phyloP scores from a whole-genome alignment of 2,113 vertebrate genomes.

The Onychostruthus taczanowskii region DNA sequence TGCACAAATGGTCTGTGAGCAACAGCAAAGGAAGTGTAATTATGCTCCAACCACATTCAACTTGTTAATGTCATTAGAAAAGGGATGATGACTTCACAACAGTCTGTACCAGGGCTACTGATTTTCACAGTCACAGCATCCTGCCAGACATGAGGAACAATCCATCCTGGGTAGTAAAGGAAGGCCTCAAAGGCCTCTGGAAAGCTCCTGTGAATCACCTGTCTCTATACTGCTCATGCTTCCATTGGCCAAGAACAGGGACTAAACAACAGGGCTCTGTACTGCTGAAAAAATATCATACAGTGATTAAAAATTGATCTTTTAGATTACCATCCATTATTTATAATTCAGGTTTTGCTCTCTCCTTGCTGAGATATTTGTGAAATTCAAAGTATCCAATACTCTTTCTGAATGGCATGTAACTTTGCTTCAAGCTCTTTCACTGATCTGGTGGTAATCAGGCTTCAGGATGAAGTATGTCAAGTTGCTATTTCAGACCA shows the following conservation, averaged over 20 bases:
- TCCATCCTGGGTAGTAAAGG: not conserved
- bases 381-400: not conserved
- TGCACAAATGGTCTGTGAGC: not conserved
- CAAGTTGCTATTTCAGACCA: not conserved
- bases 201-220: not conserved
- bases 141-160: not conserved
- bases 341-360: not conserved
- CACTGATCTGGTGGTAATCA: not conserved
- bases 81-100: not conserved
- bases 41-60: not conserved
- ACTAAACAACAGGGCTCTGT: not conserved
- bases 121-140: not conserved
- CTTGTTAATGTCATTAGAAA: not conserved
- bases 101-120: not conserved
- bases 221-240: not conserved
- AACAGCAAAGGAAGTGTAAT: not conserved
- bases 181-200: not conserved
- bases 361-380: not conserved
- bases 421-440: not conserved
- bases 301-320: not conserved
- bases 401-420: not conserved
- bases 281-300: not conserved
- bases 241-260: not conserved
- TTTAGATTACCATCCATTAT: not conserved
- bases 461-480: not conserved